Percentiles rank a stretch among this genome's conserved stretches.
These are phyloP conservation scores for Aplodontia rufa DNA, from an alignment of 2,113 vertebrate species.

Conservation along the genomic window DNA sequence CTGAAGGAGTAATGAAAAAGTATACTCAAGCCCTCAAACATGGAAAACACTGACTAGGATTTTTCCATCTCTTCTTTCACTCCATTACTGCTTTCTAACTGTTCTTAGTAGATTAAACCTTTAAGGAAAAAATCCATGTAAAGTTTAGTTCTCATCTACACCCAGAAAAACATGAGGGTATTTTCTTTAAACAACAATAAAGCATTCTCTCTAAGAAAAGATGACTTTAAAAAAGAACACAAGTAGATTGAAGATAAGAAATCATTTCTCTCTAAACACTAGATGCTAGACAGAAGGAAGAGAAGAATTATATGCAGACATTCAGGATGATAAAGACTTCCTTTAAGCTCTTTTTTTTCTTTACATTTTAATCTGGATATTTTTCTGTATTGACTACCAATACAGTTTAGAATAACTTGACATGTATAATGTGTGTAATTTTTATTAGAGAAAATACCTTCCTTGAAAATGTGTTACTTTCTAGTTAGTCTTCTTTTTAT, in stretches of 20 bases:
- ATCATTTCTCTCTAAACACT: neutral
- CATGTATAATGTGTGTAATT: neutral
- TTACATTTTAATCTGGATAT: constrained; percentile 21
- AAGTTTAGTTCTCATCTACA: constrained; percentile 22
- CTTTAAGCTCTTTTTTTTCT: neutral
- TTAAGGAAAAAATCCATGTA: neutral
- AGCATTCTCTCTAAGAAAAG: constrained; percentile 23
- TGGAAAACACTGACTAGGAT: neutral
- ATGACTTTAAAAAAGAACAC: constrained; percentile 31
- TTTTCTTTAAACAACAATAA: constrained; percentile 40
- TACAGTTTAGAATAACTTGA: neutral
- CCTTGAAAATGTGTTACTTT: neutral
- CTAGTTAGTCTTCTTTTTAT: neutral
- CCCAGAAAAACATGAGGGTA: neutral
- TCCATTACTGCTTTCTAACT: neutral
- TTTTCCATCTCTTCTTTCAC: neutral
- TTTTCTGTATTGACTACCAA: constrained; percentile 19
- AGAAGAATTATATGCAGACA: neutral
- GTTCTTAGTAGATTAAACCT: neutral
- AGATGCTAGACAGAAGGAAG: neutral
- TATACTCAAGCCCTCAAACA: neutral
- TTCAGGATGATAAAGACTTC: neutral
- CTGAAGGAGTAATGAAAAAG: neutral
- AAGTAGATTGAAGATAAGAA: constrained; percentile 46
- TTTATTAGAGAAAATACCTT: constrained; percentile 26